Conservation (phyloP, 1,140 invertebrate species). For the Hetaerina americana region DNA sequence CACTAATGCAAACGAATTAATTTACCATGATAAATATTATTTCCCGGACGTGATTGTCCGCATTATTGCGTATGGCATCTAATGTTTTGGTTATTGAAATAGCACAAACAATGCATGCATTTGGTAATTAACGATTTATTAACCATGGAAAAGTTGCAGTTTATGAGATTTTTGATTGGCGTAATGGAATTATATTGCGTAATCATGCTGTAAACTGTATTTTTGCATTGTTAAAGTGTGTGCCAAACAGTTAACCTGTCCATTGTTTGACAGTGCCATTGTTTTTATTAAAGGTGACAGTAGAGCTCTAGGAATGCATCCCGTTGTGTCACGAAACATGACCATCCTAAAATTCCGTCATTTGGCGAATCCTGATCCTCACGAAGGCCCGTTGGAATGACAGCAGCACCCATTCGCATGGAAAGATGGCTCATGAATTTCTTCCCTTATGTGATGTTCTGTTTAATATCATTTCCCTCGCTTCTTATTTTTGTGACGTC, state of each 20-base stretch:
- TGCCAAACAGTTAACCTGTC: background rate
- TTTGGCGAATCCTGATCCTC: background rate
- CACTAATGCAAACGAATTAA: background rate
- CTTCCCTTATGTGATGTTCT: conserved; percentile 76
- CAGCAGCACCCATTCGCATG: background rate
- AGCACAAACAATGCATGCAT: background rate
- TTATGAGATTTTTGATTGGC: no score
- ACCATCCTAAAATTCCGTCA: background rate
- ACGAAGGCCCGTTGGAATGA: background rate
- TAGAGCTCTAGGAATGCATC: background rate
- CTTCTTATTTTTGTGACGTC: conserved; percentile 83
- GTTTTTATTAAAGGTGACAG: background rate
- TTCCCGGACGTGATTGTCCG: background rate
- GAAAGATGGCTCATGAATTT: conserved; percentile 42
- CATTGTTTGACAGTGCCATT: background rate
- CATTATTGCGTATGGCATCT: background rate
- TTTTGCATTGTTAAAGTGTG: background rate
- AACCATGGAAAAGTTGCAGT: no score
- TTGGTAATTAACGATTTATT: background rate
- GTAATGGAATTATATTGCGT: no score
- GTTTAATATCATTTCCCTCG: conserved; percentile 81
- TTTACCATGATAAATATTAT: background rate
- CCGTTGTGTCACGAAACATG: background rate
- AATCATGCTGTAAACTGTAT: background rate
- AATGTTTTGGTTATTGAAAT: background rate